A percentile compares a stretch with the other conserved stretches of the same genome.
Evolutionary conservation across 2,888 invertebrate species (phyloP).

Genomic region (Luffia ferchaultella): DNA sequence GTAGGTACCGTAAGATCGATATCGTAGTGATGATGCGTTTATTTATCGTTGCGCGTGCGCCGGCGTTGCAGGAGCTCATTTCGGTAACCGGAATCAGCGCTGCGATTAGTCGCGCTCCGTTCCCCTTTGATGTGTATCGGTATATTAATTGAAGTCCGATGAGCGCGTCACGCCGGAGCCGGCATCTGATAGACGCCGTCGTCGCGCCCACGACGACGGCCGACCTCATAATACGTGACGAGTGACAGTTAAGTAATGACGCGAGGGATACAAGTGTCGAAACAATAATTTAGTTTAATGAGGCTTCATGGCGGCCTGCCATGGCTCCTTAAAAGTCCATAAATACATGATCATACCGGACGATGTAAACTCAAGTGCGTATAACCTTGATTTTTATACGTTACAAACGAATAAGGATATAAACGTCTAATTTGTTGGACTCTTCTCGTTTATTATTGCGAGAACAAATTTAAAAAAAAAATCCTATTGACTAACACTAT

Average conservation of each 20-base stretch:
- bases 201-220: not conserved
- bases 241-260: slow-evolving; percentile 37
- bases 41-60: slow-evolving; percentile 7
- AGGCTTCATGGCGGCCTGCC: slow-evolving; percentile 35
- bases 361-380: slow-evolving; percentile 20
- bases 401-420: no score
- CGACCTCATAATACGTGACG: slow-evolving; percentile 20
- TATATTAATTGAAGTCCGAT: slow-evolving; percentile 32
- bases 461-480: no score
- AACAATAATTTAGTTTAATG: slow-evolving; percentile 40
- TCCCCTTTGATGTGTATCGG: slow-evolving; percentile 25
- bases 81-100: slow-evolving; percentile 26
- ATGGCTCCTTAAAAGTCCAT: slow-evolving; percentile 37
- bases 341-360: slow-evolving; percentile 20
- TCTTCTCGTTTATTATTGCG: no score
- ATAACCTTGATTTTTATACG: slow-evolving; percentile 36
- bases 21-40: no score
- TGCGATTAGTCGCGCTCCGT: slow-evolving; percentile 32
- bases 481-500: no score
- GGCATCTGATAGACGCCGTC: not conserved
- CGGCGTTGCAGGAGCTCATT: slow-evolving; percentile 27
- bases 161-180: slow-evolving; percentile 1
- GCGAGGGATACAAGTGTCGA: slow-evolving; percentile 28
- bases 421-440: no score
- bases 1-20: no score